These are phyloP conservation scores for Euwallacea similis DNA, from an alignment of 1,140 invertebrate species.

Conservation along the genomic window DNA sequence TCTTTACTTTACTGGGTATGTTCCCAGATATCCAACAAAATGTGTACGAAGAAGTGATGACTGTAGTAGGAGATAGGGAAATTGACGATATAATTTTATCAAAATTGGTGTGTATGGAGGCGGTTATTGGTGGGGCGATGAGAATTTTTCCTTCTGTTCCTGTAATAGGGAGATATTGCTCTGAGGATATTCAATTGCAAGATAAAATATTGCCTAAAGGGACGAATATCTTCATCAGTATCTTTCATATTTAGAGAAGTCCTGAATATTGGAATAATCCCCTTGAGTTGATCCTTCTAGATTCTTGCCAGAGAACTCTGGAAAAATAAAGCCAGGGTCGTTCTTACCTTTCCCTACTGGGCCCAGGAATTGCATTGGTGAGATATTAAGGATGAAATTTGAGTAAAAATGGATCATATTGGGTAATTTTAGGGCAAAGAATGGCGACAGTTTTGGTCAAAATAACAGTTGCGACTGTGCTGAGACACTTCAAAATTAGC, in stretches of 20 bases:
- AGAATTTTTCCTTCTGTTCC: slow-evolving; percentile 10
- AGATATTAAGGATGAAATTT: neutral
- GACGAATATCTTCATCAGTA: neutral
- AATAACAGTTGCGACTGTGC: no score
- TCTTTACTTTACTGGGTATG: slow-evolving; percentile 11
- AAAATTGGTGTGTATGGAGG: slow-evolving; percentile 11
- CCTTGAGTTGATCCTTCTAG: slow-evolving; percentile 68
- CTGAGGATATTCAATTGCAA: slow-evolving; percentile 18
- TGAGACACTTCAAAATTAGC: no score
- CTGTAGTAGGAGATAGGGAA: neutral
- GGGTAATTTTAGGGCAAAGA: no score
- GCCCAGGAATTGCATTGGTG: slow-evolving; percentile 65
- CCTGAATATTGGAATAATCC: slow-evolving; percentile 55
- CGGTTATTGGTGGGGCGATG: slow-evolving; percentile 4
- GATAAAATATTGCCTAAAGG: slow-evolving; percentile 16
- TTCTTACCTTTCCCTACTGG: slow-evolving; percentile 69
- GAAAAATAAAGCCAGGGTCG: slow-evolving; percentile 55
- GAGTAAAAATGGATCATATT: no score
- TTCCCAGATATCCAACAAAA: slow-evolving; percentile 7
- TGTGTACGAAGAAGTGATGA: slow-evolving; percentile 16
- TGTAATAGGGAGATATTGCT: neutral
- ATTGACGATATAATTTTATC: neutral
- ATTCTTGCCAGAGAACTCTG: slow-evolving; percentile 62
- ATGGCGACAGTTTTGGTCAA: no score
- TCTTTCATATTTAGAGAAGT: slow-evolving; percentile 22